phyloP scores from a whole-genome alignment of 2,888 invertebrate species.

The Hydraecia micacea region DNA sequence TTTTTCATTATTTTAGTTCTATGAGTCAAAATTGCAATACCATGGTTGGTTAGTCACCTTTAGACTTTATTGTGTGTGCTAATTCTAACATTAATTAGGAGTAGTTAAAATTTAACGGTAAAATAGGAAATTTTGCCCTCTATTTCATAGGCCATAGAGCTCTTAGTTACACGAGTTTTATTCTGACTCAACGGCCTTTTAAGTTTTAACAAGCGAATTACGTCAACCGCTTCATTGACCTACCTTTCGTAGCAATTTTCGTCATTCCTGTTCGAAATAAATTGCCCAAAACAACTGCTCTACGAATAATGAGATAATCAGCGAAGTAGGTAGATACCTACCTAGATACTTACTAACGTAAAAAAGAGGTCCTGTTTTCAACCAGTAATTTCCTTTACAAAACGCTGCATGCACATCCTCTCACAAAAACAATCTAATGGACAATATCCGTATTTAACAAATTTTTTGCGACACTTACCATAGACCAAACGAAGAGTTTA shows the following conservation, averaged over 20 bases:
- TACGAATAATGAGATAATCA: not conserved
- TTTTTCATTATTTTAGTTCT: not conserved
- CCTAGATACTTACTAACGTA: not conserved
- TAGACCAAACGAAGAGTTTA: conserved; percentile 97
- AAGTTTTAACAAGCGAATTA: conserved; percentile 32
- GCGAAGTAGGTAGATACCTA: not conserved
- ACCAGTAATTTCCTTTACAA: conserved; percentile 22
- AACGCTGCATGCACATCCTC: conserved; percentile 31
- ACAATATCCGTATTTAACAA: conserved; percentile 35
- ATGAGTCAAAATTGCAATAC: not conserved
- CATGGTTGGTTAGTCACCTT: conserved; percentile 6
- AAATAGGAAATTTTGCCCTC: not conserved
- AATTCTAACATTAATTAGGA: conserved; percentile 33
- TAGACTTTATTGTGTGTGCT: conserved; percentile 6
- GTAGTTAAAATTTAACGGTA: not conserved
- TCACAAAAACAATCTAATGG: conserved; percentile 29
- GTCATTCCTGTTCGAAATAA: not conserved
- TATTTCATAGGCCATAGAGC: conserved; percentile 12
- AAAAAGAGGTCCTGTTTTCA: not conserved
- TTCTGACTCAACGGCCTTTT: conserved; percentile 19
- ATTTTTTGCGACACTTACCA: conserved; percentile 80
- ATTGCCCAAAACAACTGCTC: not conserved
- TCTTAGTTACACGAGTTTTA: not conserved
- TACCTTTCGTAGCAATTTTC: conserved; percentile 48
- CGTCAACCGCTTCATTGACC: conserved; percentile 43